Evolutionary conservation across 2,888 invertebrate species (phyloP), one percentile per base, ranked within the genome.

Genomic region (Clistopyga incitator): DNA sequence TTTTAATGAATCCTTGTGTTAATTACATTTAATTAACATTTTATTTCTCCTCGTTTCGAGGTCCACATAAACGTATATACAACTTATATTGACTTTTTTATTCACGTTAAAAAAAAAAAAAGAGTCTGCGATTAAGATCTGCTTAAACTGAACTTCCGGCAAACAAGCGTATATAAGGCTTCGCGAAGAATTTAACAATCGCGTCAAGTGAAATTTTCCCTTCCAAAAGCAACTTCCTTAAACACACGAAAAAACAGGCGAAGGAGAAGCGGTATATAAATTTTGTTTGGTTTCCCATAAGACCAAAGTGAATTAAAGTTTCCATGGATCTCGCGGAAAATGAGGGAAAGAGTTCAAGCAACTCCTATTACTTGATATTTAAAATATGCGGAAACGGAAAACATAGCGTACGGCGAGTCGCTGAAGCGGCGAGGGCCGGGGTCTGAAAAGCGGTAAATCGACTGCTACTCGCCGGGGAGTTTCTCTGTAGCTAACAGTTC

Each of bases 401-500:
- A 56, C 23, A 23, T 23, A 13, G 54, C 20, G 11, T 20, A 20
- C 4, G 20, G 20, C 0, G 54, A 20, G 20, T 18, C 20, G 8
- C 20, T 20, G n/a, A 50, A 54, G 54, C 23, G 8, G 25, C 23
- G 25, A 59, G 29, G 15, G 11, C 15, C 56, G 25, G 56, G 10
- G 29, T 59, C 29, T 59, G 29, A 29, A 59, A 59, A 11, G 15
- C 56, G 56, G 56, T 59, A 59, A 59, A 59, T 59, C 56, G 56
- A 59, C 56, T 59, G 25, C 56, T 11, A 59, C 29, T 25, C 15
- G 56, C 2, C 15, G 29, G 23, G 23, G 54, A 20, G n/a, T 52
- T 56, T 29, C 56, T 59, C 56, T 59, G 56, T 59, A 59, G 56
- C 15, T n/a, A 25, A 59, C 56, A 29, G 54, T 59, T 59, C 29